Conservation (phyloP, 2,888 invertebrate genomes). For the Drosophila pseudotalamancana region DNA sequence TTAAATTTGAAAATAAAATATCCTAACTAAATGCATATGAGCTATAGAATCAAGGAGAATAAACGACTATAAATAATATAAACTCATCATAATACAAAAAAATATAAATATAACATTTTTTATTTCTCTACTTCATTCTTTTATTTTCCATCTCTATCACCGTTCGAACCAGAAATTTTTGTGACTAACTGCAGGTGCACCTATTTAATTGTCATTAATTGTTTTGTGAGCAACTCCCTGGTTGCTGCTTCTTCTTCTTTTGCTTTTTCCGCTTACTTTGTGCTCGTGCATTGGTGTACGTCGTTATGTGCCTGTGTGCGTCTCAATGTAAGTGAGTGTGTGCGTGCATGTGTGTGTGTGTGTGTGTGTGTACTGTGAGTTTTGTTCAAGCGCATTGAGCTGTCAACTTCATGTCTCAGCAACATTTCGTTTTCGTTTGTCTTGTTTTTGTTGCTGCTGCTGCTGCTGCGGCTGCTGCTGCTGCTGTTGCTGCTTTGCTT, state of each 20-base stretch:
- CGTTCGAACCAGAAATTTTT: too few species aligned
- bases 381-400: constrained; percentile 82
- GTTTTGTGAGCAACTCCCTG: constrained; percentile 28
- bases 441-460: constrained; percentile 39
- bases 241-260: constrained; percentile 37
- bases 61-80: neutral
- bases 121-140: neutral
- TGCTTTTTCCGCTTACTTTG: constrained; percentile 48
- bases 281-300: constrained; percentile 33
- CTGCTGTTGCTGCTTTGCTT: too few species aligned
- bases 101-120: neutral
- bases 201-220: constrained; percentile 35
- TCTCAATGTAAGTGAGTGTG: constrained; percentile 15
- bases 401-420: constrained; percentile 82
- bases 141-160: neutral
- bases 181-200: constrained; percentile 16
- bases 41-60: neutral
- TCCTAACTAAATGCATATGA: neutral
- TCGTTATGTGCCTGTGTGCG: constrained; percentile 25
- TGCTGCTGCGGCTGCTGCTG: constrained; percentile 38
- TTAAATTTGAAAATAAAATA: too few species aligned
- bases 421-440: constrained; percentile 79
- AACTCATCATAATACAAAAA: too few species aligned
- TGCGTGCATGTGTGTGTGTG: constrained; percentile 15
- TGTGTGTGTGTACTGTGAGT: constrained; percentile 48